Evolutionary conservation across 2,888 invertebrate genomes (phyloP).

Genomic region (Bellardia bayeri): DNA sequence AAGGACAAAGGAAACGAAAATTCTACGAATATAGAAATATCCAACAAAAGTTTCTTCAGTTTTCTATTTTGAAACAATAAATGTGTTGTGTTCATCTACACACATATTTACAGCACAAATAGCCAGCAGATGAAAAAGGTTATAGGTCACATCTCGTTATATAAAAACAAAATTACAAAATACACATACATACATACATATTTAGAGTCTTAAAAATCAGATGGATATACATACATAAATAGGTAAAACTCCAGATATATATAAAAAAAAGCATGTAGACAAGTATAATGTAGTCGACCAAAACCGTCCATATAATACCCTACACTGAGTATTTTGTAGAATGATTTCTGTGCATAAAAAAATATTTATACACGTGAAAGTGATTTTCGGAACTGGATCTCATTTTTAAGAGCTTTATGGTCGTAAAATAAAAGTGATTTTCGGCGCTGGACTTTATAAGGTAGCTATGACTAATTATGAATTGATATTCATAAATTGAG

Average conservation of each 20-base stretch:
- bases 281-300: no score
- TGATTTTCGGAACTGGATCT: no score
- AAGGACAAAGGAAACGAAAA: constrained; percentile 49
- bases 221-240: background rate
- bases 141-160: constrained; percentile 51
- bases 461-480: no score
- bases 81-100: background rate
- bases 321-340: no score
- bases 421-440: no score
- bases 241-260: constrained; percentile 7
- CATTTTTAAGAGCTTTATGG: no score
- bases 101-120: constrained; percentile 14
- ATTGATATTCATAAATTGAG: no score
- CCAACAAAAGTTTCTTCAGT: constrained; percentile 44
- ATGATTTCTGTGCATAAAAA: no score
- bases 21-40: constrained; percentile 13
- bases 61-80: constrained; percentile 35
- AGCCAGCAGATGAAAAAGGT: constrained; percentile 58
- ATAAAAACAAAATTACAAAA: background rate
- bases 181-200: background rate
- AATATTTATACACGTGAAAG: no score
- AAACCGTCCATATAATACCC: no score
- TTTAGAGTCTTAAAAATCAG: constrained; percentile 9
- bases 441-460: no score
- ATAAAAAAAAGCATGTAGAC: background rate